phyloP scores from a whole-genome alignment of 1,140 invertebrate species.

The Dinothrombium tinctorium region DNA sequence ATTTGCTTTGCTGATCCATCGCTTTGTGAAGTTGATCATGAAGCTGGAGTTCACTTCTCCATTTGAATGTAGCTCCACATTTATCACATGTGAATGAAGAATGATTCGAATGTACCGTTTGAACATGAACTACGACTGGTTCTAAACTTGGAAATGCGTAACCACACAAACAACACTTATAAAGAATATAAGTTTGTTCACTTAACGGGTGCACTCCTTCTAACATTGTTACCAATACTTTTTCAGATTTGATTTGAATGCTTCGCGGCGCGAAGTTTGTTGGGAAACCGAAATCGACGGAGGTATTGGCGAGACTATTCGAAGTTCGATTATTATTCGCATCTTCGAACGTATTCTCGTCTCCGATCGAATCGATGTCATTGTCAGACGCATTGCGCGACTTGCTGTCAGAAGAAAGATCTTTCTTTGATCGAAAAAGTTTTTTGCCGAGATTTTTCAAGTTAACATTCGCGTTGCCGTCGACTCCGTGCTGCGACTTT shows the following conservation, averaged over 20 bases:
- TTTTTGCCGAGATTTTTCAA: background rate
- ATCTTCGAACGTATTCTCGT: slow-evolving; percentile 11
- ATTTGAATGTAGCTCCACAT: slow-evolving; percentile 16
- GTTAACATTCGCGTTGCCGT: background rate
- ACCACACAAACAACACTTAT: slow-evolving; percentile 26
- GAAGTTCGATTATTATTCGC: slow-evolving; percentile 3
- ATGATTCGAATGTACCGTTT: slow-evolving; percentile 19
- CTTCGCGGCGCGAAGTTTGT: slow-evolving; percentile 4
- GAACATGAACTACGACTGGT: slow-evolving; percentile 19
- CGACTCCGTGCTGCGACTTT: slow-evolving; percentile 11
- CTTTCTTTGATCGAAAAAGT: background rate
- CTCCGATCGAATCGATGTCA: slow-evolving; percentile 4
- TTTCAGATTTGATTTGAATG: slow-evolving; percentile 19
- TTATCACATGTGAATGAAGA: slow-evolving; percentile 17
- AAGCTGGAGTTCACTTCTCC: slow-evolving; percentile 13
- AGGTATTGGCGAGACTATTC: slow-evolving; percentile 4
- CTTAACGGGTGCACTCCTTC: slow-evolving; percentile 22
- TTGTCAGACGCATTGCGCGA: background rate
- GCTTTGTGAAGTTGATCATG: slow-evolving; percentile 15
- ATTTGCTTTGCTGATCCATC: slow-evolving; percentile 8
- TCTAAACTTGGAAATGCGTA: slow-evolving; percentile 21
- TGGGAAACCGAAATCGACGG: slow-evolving; percentile 5
- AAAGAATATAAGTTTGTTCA: slow-evolving; percentile 22
- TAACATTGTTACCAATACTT: slow-evolving; percentile 21
- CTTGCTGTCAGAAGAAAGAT: background rate